Conservation (phyloP, 2,797 vertebrate species). For the Diglossa cyanea region DNA sequence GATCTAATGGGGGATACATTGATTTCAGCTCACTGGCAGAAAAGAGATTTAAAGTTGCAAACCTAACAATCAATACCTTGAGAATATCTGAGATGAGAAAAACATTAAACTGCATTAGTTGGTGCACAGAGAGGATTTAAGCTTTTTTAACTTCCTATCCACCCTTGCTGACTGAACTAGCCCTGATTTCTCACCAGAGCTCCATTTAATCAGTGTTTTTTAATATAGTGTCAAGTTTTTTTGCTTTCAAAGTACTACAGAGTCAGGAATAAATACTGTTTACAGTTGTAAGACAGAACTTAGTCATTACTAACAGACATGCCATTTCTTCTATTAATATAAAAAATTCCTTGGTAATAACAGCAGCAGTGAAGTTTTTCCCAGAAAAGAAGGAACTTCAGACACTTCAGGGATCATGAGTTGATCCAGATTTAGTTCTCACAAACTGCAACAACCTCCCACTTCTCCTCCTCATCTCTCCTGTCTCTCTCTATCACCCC, state of each 20-base stretch:
- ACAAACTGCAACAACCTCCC: accelerated
- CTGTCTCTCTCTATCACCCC: not conserved
- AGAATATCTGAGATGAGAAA: not conserved
- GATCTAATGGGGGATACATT: not conserved
- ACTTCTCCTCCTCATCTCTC: not conserved
- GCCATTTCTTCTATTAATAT: not conserved
- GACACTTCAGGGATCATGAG: not conserved
- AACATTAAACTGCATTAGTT: not conserved
- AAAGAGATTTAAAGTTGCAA: not conserved
- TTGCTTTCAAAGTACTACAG: not conserved
- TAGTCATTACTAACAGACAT: not conserved
- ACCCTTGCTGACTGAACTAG: not conserved
- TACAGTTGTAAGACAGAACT: not conserved
- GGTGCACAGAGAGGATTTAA: not conserved
- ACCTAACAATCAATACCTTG: not conserved
- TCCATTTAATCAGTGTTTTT: not conserved
- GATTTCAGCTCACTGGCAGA: not conserved
- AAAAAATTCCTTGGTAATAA: not conserved
- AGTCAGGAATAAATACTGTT: not conserved
- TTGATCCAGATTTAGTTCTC: not conserved
- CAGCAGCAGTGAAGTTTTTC: not conserved
- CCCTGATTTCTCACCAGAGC: not conserved
- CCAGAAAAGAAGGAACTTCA: not conserved
- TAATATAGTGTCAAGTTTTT: not conserved
- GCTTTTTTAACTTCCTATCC: not conserved